phyloP scores from a whole-genome alignment of 2,113 vertebrate species.

The Urocynchramus pylzowi region DNA sequence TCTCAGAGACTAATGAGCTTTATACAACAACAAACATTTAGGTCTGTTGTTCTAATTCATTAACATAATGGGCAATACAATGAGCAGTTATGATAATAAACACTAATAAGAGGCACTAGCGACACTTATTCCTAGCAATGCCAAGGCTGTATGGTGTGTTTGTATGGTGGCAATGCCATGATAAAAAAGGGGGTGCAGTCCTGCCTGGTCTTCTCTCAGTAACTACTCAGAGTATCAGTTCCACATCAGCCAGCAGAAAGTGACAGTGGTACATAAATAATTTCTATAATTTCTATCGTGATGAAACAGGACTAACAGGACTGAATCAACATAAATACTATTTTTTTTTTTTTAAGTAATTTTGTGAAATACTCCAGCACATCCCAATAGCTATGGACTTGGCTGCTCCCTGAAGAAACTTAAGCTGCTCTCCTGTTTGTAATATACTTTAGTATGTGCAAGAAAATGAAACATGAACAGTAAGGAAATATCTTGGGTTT shows the following conservation, averaged over 20 bases:
- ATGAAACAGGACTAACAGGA: background rate
- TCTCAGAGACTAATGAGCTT: slow-evolving; percentile 67
- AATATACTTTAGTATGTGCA: background rate
- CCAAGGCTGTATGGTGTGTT: background rate
- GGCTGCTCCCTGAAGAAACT: background rate
- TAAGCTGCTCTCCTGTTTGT: background rate
- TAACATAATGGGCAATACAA: slow-evolving; percentile 67
- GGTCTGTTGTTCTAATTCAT: slow-evolving; percentile 73
- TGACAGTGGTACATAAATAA: background rate
- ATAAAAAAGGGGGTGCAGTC: background rate
- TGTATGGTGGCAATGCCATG: background rate
- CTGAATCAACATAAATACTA: background rate
- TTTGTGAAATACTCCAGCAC: background rate
- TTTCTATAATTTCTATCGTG: fast-evolving
- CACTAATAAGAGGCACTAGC: slow-evolving; percentile 46
- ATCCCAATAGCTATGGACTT: background rate
- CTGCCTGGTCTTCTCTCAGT: background rate
- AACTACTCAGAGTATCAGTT: background rate
- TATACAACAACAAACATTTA: slow-evolving; percentile 64
- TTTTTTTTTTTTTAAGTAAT: background rate
- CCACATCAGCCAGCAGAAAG: background rate
- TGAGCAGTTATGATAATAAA: slow-evolving; percentile 65
- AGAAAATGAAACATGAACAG: background rate
- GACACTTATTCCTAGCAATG: slow-evolving; percentile 12
- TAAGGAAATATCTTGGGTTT: fast-evolving